Conservation (phyloP, 2,888 invertebrate genomes). For the Orthosia incerta region DNA sequence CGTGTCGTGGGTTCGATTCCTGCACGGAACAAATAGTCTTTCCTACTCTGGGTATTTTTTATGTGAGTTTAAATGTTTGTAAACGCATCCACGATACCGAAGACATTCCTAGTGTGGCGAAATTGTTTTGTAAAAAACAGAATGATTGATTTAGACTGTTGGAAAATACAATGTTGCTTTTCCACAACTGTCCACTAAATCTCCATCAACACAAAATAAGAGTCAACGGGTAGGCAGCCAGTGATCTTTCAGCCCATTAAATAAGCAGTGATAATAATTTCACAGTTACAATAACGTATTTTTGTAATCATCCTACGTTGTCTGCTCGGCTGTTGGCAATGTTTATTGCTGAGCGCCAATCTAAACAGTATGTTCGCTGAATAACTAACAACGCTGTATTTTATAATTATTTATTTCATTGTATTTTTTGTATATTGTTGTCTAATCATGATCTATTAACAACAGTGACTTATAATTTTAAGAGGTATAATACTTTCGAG, state of each 20-base stretch:
- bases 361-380: constrained; percentile 36
- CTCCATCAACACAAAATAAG: not conserved
- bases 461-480: not conserved
- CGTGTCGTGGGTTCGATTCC: no score
- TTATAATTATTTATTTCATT: constrained; percentile 26
- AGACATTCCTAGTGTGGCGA: no score
- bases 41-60: no score
- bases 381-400: constrained; percentile 41
- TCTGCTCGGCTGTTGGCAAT: constrained; percentile 17
- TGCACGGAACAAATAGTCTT: no score
- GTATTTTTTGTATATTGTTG: not conserved
- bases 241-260: constrained; percentile 3
- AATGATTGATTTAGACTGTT: no score
- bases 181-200: not conserved
- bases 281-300: constrained; percentile 32
- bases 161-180: not conserved
- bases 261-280: constrained; percentile 18
- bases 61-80: no score
- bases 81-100: no score
- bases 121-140: no score
- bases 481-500: not conserved
- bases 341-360: constrained; percentile 38
- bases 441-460: not conserved
- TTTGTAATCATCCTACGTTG: constrained; percentile 35
- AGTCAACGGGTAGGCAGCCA: not conserved